Conservation (phyloP, 2,888 invertebrate genomes). For the Melinaea menophilus region DNA sequence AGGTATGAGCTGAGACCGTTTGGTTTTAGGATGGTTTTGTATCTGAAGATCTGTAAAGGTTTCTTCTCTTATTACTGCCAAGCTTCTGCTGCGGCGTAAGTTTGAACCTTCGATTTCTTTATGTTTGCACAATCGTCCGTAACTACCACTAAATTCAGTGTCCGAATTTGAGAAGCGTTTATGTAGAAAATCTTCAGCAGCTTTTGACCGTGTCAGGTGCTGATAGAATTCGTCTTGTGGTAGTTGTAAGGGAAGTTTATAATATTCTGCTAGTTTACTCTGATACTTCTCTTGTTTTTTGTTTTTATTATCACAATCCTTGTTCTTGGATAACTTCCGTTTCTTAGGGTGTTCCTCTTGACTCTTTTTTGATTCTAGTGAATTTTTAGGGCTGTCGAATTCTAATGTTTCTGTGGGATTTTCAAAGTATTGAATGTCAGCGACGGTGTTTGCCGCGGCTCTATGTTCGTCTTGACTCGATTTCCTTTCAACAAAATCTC, state of each 20-base stretch:
- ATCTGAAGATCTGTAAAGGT: slow-evolving; percentile 84
- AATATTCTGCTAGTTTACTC: slow-evolving; percentile 72
- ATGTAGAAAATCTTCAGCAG: slow-evolving; percentile 67
- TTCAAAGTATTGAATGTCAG: slow-evolving; percentile 73
- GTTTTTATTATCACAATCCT: slow-evolving; percentile 61
- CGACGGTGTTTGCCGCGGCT: slow-evolving; percentile 67
- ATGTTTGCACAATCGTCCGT: slow-evolving; percentile 71
- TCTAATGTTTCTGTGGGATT: slow-evolving; percentile 73
- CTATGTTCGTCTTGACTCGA: slow-evolving; percentile 74
- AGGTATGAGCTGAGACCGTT: slow-evolving; percentile 87
- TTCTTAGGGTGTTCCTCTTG: slow-evolving; percentile 70
- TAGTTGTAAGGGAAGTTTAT: slow-evolving; percentile 66
- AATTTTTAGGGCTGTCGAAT: slow-evolving; percentile 65
- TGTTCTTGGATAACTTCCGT: slow-evolving; percentile 61
- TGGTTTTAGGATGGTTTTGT: slow-evolving; percentile 79
- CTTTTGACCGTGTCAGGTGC: slow-evolving; percentile 68
- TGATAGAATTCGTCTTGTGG: slow-evolving; percentile 75
- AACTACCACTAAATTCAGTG: slow-evolving; percentile 69
- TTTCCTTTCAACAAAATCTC: slow-evolving; percentile 75
- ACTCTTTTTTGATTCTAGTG: slow-evolving; percentile 64
- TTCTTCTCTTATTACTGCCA: slow-evolving; percentile 88
- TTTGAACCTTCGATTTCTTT: slow-evolving; percentile 74
- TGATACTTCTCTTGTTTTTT: slow-evolving; percentile 73
- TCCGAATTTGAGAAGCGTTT: slow-evolving; percentile 70
- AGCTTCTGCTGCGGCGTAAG: slow-evolving; percentile 82